Conservation (phyloP, 2,888 invertebrate species). For the Andricus quercusramuli region DNA sequence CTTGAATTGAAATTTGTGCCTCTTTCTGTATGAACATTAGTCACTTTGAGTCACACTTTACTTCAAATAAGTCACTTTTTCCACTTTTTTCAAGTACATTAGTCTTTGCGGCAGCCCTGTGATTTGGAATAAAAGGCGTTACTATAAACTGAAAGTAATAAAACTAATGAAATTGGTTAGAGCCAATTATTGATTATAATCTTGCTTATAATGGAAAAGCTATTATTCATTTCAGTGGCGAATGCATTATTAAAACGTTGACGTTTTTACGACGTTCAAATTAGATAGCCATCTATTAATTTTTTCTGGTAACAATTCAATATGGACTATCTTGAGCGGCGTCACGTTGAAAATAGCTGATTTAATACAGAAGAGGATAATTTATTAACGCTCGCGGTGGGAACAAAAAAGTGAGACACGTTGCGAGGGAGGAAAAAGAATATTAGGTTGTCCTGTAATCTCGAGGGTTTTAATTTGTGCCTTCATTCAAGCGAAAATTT, state of each 20-base stretch:
- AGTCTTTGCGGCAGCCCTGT: too few relatives aligned
- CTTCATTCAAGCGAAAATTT: constrained; percentile 26
- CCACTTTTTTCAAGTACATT: too few relatives aligned
- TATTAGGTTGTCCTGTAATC: constrained; percentile 8
- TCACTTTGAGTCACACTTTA: too few relatives aligned
- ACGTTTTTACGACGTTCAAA: constrained; percentile 10
- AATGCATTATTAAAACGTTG: background rate
- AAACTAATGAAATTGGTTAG: background rate
- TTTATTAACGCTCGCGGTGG: background rate
- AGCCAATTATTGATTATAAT: background rate
- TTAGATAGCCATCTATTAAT: constrained; percentile 18
- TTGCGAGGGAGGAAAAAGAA: background rate
- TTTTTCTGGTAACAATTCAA: background rate
- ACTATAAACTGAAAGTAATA: background rate
- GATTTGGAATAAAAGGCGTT: background rate
- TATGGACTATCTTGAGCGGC: background rate
- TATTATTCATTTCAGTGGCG: background rate
- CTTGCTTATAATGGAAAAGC: background rate
- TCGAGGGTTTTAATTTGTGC: constrained; percentile 14
- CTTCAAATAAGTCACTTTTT: too few relatives aligned
- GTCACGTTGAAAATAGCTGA: background rate
- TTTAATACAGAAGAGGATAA: background rate
- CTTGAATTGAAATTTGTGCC: too few relatives aligned
- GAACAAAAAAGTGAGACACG: background rate
- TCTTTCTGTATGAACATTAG: too few relatives aligned